These are phyloP conservation scores for Mythimna albipuncta DNA, from an alignment of 2,888 invertebrate genomes.

Conservation along the genomic window DNA sequence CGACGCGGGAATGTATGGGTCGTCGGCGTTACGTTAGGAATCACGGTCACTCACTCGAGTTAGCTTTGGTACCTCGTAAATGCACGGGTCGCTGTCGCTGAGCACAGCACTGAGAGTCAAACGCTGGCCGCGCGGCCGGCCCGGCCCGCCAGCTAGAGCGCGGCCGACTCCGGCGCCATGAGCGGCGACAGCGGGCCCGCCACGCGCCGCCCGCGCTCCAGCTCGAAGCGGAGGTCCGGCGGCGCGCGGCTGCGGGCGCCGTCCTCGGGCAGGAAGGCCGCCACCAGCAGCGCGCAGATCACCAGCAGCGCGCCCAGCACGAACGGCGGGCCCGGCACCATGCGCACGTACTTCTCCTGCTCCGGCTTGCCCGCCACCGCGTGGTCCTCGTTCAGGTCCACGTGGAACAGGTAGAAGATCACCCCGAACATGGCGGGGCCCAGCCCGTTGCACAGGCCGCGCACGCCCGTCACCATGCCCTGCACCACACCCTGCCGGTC, in stretches of 20 bases:
- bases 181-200: conserved; percentile 95
- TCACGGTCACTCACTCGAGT: conserved; percentile 74
- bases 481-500: conserved; percentile 99
- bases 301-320: conserved; percentile 99
- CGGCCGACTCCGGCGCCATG: conserved; percentile 94
- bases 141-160: conserved; percentile 91
- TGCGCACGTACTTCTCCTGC: conserved; percentile 91
- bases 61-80: conserved; percentile 84
- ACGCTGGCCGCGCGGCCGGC: conserved; percentile 87
- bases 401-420: conserved; percentile 99
- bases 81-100: conserved; percentile 75
- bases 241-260: conserved; percentile 87
- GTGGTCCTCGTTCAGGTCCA: conserved; percentile 97
- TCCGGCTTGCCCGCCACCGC: conserved; percentile 76
- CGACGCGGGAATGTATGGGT: conserved; percentile 77
- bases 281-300: conserved; percentile 98
- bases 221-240: conserved; percentile 95
- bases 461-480: conserved; percentile 99
- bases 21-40: conserved; percentile 72
- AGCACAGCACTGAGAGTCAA: conserved; percentile 78
- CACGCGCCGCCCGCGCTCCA: conserved; percentile 94
- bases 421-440: conserved; percentile 99
- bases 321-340: conserved; percentile 99
- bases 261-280: conserved; percentile 95
- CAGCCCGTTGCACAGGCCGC: conserved; percentile 99